Conservation (phyloP, 2,888 invertebrate species). For the Xylophagus ater region DNA sequence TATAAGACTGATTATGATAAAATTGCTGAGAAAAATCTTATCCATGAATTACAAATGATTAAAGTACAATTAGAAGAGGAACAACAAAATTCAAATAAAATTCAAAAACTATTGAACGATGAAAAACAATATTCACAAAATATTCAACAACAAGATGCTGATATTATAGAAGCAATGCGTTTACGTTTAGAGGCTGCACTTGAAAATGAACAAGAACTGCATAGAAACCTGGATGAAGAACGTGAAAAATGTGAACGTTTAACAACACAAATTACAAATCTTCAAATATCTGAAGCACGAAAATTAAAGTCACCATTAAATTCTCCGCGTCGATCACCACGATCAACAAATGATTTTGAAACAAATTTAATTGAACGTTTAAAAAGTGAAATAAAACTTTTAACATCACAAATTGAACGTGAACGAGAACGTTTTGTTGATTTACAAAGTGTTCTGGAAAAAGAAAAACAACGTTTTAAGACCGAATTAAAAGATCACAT, state of each 20-base stretch:
- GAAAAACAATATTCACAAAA: constrained; percentile 47
- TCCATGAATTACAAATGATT: constrained; percentile 7
- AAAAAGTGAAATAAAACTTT: constrained; percentile 42
- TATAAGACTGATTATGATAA: neutral
- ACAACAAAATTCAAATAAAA: constrained; percentile 43
- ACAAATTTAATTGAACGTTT: constrained; percentile 41
- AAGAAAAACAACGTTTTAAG: constrained; percentile 36
- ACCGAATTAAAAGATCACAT: constrained; percentile 35
- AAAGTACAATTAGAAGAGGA: constrained; percentile 37
- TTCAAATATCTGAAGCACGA: constrained; percentile 34
- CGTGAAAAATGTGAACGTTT: constrained; percentile 42
- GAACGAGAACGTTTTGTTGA: constrained; percentile 43
- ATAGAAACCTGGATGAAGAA: constrained; percentile 46
- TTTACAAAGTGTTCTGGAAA: constrained; percentile 39
- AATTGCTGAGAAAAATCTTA: constrained; percentile 23
- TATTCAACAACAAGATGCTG: constrained; percentile 52
- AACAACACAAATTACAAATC: constrained; percentile 36
- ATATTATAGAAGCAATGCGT: constrained; percentile 53
- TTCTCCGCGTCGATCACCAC: constrained; percentile 34
- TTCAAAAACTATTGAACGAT: constrained; percentile 46
- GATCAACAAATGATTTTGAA: constrained; percentile 35
- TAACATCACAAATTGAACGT: constrained; percentile 43
- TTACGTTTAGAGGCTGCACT: constrained; percentile 53
- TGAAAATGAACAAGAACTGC: constrained; percentile 51
- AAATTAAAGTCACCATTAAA: constrained; percentile 35